Evolutionary conservation across 2,797 vertebrate genomes (phyloP).

Genomic region (Dendrocincla tyrannina): DNA sequence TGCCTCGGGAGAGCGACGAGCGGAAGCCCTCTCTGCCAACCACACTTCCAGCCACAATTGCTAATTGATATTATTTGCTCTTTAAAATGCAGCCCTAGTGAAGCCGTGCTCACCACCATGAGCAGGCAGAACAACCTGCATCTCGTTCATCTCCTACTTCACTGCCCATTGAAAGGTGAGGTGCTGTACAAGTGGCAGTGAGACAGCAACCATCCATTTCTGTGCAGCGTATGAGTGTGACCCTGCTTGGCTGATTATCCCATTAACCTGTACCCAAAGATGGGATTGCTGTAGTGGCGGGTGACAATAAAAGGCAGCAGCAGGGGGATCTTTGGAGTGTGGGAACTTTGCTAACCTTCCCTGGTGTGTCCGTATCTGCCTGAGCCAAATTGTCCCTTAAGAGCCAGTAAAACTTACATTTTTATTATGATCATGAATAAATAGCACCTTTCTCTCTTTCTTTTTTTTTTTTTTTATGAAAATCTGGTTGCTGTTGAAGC

Average conservation of each 20-base stretch:
- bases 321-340: not conserved
- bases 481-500: not conserved
- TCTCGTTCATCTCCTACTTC: slow-evolving; percentile 71
- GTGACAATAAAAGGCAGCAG: slow-evolving; percentile 64
- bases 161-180: slow-evolving; percentile 62
- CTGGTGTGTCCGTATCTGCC: slow-evolving; percentile 3
- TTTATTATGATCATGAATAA: not conserved
- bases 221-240: slow-evolving; percentile 55
- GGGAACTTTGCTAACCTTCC: not conserved
- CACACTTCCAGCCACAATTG: slow-evolving; percentile 9
- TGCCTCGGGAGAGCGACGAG: not conserved
- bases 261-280: slow-evolving; percentile 78
- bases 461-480: not conserved
- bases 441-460: not conserved
- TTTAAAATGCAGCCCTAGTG: slow-evolving; percentile 58
- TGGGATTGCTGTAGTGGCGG: slow-evolving; percentile 69
- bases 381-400: not conserved
- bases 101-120: slow-evolving; percentile 33
- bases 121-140: slow-evolving; percentile 54
- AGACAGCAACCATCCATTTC: slow-evolving; percentile 74
- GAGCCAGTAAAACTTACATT: not conserved
- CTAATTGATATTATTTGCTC: slow-evolving; percentile 58
- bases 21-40: slow-evolving; percentile 31
- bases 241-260: slow-evolving; percentile 76
- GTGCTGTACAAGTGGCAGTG: slow-evolving; percentile 21